Percentiles rank a stretch among this genome's conserved stretches.
Conservation (phyloP, 2,888 invertebrate species). For the Eristalis arbustorum region DNA sequence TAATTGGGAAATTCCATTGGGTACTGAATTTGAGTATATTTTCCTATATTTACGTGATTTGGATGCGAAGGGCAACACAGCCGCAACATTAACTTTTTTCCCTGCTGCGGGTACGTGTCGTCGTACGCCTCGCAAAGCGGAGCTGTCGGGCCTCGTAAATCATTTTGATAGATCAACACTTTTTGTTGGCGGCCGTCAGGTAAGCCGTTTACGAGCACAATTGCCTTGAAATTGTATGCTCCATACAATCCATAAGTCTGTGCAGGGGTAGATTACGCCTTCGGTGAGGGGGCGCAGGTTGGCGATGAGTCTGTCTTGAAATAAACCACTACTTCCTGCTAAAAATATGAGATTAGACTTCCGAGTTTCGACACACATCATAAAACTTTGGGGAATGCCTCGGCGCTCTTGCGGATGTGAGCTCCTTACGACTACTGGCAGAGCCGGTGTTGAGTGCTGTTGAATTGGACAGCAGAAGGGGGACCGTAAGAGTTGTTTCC, state of each 20-base stretch:
- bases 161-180: neutral
- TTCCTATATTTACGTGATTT: slow-evolving; percentile 21
- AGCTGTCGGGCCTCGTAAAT: neutral
- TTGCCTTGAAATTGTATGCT: neutral
- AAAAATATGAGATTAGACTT: too few relatives aligned
- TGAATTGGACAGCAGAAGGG: too few relatives aligned
- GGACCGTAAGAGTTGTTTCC: too few relatives aligned
- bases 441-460: too few relatives aligned
- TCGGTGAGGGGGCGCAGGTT: too few relatives aligned
- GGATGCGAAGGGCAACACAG: neutral
- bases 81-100: neutral
- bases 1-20: slow-evolving; percentile 61
- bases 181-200: neutral
- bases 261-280: too few relatives aligned
- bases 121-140: neutral
- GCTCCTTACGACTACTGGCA: too few relatives aligned
- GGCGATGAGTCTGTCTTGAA: too few relatives aligned
- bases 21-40: slow-evolving; percentile 13
- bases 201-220: neutral
- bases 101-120: neutral
- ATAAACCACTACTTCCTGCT: too few relatives aligned
- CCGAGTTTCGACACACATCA: too few relatives aligned
- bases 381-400: too few relatives aligned
- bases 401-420: too few relatives aligned
- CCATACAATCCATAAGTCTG: neutral